Evolutionary conservation across 2,113 vertebrate genomes (phyloP).

Genomic region (Odobenus rosmarus): DNA sequence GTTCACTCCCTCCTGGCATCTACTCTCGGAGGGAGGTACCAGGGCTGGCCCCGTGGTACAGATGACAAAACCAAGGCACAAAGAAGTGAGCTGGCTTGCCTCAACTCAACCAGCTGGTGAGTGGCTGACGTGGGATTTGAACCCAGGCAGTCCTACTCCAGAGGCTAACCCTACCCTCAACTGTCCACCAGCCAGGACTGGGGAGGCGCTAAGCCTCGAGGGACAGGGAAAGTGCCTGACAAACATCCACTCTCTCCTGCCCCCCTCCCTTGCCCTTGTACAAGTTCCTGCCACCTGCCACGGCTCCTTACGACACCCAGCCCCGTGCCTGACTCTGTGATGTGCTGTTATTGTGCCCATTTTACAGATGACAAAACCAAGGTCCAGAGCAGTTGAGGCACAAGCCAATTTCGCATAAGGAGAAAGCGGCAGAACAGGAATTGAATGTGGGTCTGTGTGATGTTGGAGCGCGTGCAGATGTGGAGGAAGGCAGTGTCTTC

Average conservation of each 20-base stretch:
- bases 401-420: neutral
- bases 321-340: accelerated
- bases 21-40: neutral
- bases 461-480: neutral
- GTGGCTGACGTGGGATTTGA: neutral
- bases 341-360: accelerated
- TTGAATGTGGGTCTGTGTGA: neutral
- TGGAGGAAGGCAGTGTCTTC: neutral
- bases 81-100: neutral
- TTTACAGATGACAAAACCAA: neutral
- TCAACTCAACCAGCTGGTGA: neutral
- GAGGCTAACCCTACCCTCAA: neutral
- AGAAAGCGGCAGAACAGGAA: neutral
- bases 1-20: neutral
- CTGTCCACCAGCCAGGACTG: neutral
- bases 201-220: neutral
- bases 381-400: neutral
- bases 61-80: neutral
- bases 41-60: neutral
- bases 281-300: neutral
- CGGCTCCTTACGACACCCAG: accelerated
- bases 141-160: neutral
- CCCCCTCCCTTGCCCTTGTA: accelerated
- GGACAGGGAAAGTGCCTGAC: neutral
- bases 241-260: neutral